phyloP scores from a whole-genome alignment of 2,888 invertebrate genomes.

The Leucophora obtusa region DNA sequence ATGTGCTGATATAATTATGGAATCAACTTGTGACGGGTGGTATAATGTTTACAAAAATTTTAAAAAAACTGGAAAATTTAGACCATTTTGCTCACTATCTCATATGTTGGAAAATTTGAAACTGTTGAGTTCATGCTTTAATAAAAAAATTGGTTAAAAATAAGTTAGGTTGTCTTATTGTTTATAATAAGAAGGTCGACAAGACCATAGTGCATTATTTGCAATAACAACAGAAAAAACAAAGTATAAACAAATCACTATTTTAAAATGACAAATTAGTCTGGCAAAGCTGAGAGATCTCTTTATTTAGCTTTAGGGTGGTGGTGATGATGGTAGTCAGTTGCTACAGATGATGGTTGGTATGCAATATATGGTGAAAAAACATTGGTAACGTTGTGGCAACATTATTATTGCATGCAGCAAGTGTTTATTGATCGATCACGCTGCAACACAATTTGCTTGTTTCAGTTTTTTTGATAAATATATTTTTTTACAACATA shows the following conservation, averaged over 20 bases:
- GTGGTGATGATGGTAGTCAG: constrained; percentile 30
- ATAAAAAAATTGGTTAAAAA: too few relatives aligned
- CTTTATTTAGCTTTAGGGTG: constrained; percentile 58
- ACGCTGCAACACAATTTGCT: constrained; percentile 66
- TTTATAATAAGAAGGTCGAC: too few relatives aligned
- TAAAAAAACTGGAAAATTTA: too few relatives aligned
- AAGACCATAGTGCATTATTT: constrained; percentile 30
- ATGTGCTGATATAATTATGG: too few relatives aligned
- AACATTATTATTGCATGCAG: constrained; percentile 62
- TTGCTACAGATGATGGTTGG: constrained; percentile 18
- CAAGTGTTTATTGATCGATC: constrained; percentile 66
- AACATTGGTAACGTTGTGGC: constrained; percentile 39
- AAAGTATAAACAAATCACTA: constrained; percentile 49
- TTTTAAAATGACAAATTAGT: constrained; percentile 75
- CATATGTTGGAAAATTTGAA: too few relatives aligned
- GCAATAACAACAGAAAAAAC: constrained; percentile 10
- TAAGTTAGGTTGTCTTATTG: too few relatives aligned
- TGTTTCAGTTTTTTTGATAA: constrained; percentile 44
- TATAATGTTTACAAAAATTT: too few relatives aligned
- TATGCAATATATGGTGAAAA: constrained; percentile 23
- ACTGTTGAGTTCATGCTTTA: too few relatives aligned
- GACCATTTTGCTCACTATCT: too few relatives aligned
- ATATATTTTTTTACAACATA: constrained; percentile 39
- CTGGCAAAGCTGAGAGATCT: constrained; percentile 64
- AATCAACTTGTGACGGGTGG: too few relatives aligned